Evolutionary conservation across 2,797 vertebrate genomes (phyloP).

Genomic region (Rhadinocentrus ornatus): DNA sequence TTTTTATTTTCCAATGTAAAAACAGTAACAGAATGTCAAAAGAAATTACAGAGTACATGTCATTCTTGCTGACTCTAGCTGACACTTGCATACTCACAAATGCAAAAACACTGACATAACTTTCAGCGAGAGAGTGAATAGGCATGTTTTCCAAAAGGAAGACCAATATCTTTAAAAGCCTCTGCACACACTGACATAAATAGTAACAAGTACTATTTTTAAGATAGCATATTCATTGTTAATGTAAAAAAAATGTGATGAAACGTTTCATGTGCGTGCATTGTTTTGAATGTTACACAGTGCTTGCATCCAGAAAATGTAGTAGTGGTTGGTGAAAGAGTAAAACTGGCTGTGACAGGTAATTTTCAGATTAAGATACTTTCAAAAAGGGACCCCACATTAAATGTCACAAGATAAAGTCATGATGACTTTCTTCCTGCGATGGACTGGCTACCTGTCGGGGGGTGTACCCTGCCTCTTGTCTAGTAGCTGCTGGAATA

Average conservation of each 20-base stretch:
- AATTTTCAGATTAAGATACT: not conserved
- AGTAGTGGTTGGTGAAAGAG: not conserved
- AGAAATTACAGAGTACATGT: not conserved
- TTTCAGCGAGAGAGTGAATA: not conserved
- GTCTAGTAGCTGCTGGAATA: too few species aligned
- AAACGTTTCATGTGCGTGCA: not conserved
- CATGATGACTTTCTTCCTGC: not conserved
- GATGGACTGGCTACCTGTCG: not conserved
- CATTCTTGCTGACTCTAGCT: not conserved
- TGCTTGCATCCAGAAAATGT: not conserved
- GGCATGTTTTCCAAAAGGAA: not conserved
- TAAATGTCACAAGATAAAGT: slow-evolving; percentile 11
- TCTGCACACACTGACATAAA: not conserved
- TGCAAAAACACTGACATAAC: not conserved
- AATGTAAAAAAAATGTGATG: not conserved
- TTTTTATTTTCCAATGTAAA: not conserved
- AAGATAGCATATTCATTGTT: not conserved
- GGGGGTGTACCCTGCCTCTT: not conserved
- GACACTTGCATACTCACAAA: not conserved
- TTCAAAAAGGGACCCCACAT: slow-evolving; percentile 2
- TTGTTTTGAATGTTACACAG: not conserved
- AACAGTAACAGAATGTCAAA: not conserved
- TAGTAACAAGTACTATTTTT: slow-evolving; percentile 1
- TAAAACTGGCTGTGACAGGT: not conserved
- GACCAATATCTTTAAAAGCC: not conserved